A percentile compares a stretch with the other conserved stretches of the same genome.
These are phyloP conservation scores for Gambelia wislizenii DNA, from an alignment of 2,797 vertebrate genomes.

Conservation along the genomic window DNA sequence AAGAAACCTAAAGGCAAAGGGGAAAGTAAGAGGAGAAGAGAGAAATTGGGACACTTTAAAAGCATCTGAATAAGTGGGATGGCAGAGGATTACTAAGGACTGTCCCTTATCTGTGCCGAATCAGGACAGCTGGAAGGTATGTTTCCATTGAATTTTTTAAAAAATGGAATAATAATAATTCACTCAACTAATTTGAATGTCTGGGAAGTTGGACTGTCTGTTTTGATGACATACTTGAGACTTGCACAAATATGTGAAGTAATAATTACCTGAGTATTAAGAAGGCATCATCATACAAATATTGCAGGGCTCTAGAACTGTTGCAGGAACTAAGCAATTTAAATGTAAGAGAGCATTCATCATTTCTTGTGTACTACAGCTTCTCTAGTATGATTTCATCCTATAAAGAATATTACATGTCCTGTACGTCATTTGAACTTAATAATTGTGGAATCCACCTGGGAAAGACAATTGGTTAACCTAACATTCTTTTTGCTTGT, in stretches of 20 bases:
- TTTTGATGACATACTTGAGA: constrained; percentile 3
- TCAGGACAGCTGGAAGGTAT: too few species aligned
- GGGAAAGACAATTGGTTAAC: neutral
- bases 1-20: too few species aligned
- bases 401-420: constrained; percentile 17
- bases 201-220: neutral
- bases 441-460: constrained; percentile 11
- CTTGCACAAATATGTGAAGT: neutral
- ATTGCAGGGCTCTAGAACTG: neutral
- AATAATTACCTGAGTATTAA: constrained; percentile 16
- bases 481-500: neutral
- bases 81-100: too few species aligned
- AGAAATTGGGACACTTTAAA: too few species aligned
- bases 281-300: neutral
- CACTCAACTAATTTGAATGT: constrained; percentile 30
- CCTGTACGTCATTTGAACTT: constrained; percentile 28
- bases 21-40: too few species aligned
- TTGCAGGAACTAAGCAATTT: constrained; percentile 32
- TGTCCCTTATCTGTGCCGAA: too few species aligned
- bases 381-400: constrained; percentile 41
- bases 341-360: neutral
- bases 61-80: too few species aligned
- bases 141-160: too few species aligned
- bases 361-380: constrained; percentile 12
- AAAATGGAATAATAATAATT: neutral